Evolutionary conservation across 2,113 vertebrate species (phyloP), one percentile per base, ranked within the genome.

Genomic region (Copsychus sechellarum): DNA sequence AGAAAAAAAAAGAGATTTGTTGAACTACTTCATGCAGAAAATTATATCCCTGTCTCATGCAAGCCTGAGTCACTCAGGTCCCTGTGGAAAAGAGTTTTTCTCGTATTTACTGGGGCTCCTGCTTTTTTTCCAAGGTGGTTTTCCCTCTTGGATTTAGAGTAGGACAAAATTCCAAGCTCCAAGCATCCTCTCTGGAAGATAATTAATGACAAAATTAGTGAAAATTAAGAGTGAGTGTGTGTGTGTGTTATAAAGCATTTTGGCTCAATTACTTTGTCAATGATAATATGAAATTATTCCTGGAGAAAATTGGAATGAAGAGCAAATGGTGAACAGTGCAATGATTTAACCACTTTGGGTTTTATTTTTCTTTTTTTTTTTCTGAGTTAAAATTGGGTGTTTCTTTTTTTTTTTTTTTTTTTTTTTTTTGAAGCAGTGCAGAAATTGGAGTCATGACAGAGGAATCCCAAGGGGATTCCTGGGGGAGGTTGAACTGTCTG

Each of bases 11-110:
- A 25, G 29, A 79, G 73, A 92, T 95, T 87, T 89, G 83, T 95
- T 67, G 83, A 91, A 28, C n/a, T 89, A 57, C 65, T 93, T 95
- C 88, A 96, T 93, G 40, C 94, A 92, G 91, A 96, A 96, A 94
- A 97, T 97, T 58, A 65, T 86, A 56, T 96, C 93, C 79, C 65
- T 93, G 90, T 86, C 92, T 96, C 82, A 47, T 92, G 93, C 87
- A 88, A 94, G 88, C 50, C 94, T 96, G 94, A 96, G 76, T 96
- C 96, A 95, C 62, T 76, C 6, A 0, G 7, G 21, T 94, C 88
- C 81, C 95, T 57, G 48, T 85, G 93, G 93, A 82, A 86, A 94
- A 76, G 11, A 82, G 71, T 50, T 82, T 62, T 90, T 95, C 88
- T 4, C 4, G 2, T 34, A 28, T 61, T 67, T 58, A 12, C 78